A percentile compares a stretch with the other conserved stretches of the same genome.
phyloP scores from a whole-genome alignment of 2,797 vertebrate species.

The Coranthus polyacanthus region DNA sequence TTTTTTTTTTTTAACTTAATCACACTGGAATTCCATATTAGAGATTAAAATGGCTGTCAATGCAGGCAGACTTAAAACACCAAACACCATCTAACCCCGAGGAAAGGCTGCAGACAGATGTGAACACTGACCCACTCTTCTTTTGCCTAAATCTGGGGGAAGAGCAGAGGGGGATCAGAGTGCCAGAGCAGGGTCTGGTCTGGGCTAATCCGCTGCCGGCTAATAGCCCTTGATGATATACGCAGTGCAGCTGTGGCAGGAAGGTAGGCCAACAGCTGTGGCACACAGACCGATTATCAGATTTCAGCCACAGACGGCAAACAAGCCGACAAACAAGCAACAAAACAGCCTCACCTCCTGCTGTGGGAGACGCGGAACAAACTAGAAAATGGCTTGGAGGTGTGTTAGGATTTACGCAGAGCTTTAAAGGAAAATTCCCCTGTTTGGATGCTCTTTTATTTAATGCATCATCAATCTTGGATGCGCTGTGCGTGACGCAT shows the following conservation, averaged over 20 bases:
- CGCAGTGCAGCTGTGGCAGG: conserved; percentile 80
- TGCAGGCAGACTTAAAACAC: conserved; percentile 33
- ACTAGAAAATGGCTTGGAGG: conserved; percentile 51
- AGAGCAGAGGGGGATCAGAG: conserved; percentile 65
- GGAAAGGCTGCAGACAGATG: conserved; percentile 69
- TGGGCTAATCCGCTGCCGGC: conserved; percentile 75
- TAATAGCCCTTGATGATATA: conserved; percentile 82
- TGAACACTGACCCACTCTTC: conserved; percentile 70
- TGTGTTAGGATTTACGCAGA: conserved; percentile 35
- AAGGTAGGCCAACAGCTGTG: conserved; percentile 83
- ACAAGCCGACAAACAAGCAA: conserved; percentile 72
- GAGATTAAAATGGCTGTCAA: conserved; percentile 55
- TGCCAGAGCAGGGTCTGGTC: conserved; percentile 64
- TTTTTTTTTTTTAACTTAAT: neutral
- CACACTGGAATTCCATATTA: neutral
- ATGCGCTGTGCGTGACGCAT: neutral
- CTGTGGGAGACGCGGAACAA: conserved; percentile 53
- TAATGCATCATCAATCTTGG: neutral
- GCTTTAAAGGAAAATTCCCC: conserved; percentile 29
- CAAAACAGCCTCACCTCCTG: conserved; percentile 58
- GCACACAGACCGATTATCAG: conserved; percentile 74
- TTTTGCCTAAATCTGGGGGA: conserved; percentile 58
- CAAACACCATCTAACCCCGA: conserved; percentile 38
- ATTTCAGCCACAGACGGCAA: conserved; percentile 72
- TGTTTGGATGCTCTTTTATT: conserved; percentile 42